phyloP scores from a whole-genome alignment of 2,888 invertebrate genomes.

The Cheilosia pagana region DNA sequence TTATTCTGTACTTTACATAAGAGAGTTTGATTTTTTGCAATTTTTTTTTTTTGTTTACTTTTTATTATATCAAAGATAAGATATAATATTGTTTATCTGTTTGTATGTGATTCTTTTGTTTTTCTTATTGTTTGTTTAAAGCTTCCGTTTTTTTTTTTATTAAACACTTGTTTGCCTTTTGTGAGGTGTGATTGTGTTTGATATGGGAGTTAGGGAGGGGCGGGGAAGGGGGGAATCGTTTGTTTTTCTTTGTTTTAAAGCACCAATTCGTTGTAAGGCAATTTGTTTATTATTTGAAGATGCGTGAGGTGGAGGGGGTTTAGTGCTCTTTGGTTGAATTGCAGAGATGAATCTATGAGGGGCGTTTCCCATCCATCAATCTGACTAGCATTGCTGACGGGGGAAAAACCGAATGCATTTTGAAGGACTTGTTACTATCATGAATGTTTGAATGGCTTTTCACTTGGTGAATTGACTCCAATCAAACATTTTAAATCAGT shows the following conservation, averaged over 20 bases:
- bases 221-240: slow-evolving; percentile 8
- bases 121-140: slow-evolving; percentile 65
- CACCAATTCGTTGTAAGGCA: slow-evolving; percentile 67
- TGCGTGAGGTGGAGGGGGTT: neutral
- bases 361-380: too few relatives aligned
- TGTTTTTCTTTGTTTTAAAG: slow-evolving; percentile 38
- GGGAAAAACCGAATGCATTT: too few relatives aligned
- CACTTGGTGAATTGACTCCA: too few relatives aligned
- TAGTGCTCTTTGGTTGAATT: too few relatives aligned
- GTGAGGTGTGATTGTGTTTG: slow-evolving; percentile 49
- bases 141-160: slow-evolving; percentile 53
- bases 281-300: slow-evolving; percentile 21
- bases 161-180: slow-evolving; percentile 20
- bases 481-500: too few relatives aligned
- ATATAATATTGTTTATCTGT: slow-evolving; percentile 52
- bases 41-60: slow-evolving; percentile 34
- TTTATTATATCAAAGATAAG: slow-evolving; percentile 60
- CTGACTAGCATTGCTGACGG: too few relatives aligned
- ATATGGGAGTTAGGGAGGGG: neutral
- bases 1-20: slow-evolving; percentile 72
- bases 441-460: too few relatives aligned
- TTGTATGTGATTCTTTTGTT: slow-evolving; percentile 23
- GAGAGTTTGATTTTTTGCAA: slow-evolving; percentile 55
- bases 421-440: too few relatives aligned
- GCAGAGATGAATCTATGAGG: too few relatives aligned